Percentiles rank a stretch among this genome's conserved stretches.
Conservation (phyloP, 1,140 invertebrate genomes). For the Nilaparvata lugens region DNA sequence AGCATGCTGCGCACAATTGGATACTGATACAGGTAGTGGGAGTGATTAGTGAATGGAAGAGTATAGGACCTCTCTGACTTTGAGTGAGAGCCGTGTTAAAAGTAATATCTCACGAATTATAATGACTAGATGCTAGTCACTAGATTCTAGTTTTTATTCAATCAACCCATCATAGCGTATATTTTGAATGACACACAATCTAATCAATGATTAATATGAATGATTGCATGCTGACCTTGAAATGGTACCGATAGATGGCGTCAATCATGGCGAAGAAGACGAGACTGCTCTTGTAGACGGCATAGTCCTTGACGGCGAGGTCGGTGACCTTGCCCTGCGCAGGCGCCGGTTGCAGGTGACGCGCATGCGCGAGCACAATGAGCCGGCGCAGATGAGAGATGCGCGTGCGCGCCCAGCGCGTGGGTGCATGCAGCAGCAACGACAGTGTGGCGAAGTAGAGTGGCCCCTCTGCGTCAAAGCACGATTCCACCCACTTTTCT, state of each 20-base stretch:
- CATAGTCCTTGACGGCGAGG: constrained; percentile 53
- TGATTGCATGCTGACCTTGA: constrained; percentile 50
- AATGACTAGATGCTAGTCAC: too few species aligned
- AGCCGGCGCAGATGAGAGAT: constrained; percentile 66
- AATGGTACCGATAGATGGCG: constrained; percentile 62
- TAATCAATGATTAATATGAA: too few species aligned
- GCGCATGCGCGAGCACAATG: constrained; percentile 66
- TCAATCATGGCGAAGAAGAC: constrained; percentile 78
- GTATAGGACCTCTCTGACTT: too few species aligned
- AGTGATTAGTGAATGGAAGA: too few species aligned
- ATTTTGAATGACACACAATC: too few species aligned
- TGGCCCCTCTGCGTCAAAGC: constrained; percentile 82
- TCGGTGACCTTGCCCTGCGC: constrained; percentile 25
- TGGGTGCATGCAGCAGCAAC: constrained; percentile 63
- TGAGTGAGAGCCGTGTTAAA: too few species aligned
- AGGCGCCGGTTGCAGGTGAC: constrained; percentile 48
- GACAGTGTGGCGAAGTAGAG: constrained; percentile 77
- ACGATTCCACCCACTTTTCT: constrained; percentile 62
- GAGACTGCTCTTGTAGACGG: constrained; percentile 74
- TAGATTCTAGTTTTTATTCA: too few species aligned
- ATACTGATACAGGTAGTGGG: too few species aligned
- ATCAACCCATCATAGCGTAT: too few species aligned
- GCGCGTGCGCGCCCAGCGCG: constrained; percentile 56
- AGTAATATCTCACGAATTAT: too few species aligned
- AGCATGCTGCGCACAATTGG: too few species aligned